Evolutionary conservation across 2,113 vertebrate genomes (phyloP).

Genomic region (Ochotona princeps): DNA sequence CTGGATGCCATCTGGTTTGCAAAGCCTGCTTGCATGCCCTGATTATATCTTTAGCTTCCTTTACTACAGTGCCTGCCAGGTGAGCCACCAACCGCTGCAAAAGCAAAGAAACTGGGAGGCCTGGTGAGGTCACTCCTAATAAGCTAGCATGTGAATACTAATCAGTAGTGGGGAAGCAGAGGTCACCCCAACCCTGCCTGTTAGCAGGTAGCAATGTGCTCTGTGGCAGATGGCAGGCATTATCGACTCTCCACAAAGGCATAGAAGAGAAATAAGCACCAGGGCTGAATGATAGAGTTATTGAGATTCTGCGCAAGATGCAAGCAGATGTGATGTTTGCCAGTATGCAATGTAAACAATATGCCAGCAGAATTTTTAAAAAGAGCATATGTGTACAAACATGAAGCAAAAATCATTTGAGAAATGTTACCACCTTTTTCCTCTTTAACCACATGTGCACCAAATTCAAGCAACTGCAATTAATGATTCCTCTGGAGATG

Average conservation of each 20-base stretch:
- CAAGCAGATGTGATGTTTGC: constrained; percentile 90
- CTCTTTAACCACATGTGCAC: constrained; percentile 75
- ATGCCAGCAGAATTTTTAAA: constrained; percentile 89
- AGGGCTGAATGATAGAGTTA: constrained; percentile 87
- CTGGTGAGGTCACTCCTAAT: constrained; percentile 89
- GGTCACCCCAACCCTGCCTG: constrained; percentile 88
- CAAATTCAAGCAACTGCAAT: background rate
- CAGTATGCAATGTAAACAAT: constrained; percentile 88
- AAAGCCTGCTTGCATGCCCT: constrained; percentile 86
- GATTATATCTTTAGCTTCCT: constrained; percentile 89
- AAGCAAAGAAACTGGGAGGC: constrained; percentile 86
- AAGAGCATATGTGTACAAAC: constrained; percentile 89
- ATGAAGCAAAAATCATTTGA: constrained; percentile 81
- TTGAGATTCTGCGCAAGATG: constrained; percentile 90
- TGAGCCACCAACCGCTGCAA: constrained; percentile 87
- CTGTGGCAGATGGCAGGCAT: constrained; percentile 92
- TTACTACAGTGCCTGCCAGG: constrained; percentile 88
- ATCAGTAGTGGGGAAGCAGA: constrained; percentile 88
- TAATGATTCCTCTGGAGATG: background rate
- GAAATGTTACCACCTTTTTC: constrained; percentile 72
- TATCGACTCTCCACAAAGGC: constrained; percentile 90
- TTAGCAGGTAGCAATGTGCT: constrained; percentile 91
- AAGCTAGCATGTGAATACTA: constrained; percentile 89
- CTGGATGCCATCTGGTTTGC: constrained; percentile 88
- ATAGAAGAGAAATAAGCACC: constrained; percentile 84